phyloP scores from a whole-genome alignment of 2,797 vertebrate genomes.

The Hippocampus kuda region DNA sequence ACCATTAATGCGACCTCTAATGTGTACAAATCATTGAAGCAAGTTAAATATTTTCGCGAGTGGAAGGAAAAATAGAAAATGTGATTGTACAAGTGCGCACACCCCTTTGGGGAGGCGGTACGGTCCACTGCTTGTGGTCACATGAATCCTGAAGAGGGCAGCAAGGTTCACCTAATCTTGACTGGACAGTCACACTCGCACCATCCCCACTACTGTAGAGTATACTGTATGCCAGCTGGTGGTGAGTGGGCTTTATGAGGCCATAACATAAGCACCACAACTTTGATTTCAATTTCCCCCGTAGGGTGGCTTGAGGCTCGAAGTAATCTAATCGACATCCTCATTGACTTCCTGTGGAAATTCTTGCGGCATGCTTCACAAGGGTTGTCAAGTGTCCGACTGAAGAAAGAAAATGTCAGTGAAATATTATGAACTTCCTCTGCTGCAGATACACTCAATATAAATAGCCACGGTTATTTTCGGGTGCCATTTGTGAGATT shows the following conservation, averaged over 20 bases:
- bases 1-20: too few species aligned
- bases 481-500: conserved; percentile 46
- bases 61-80: too few species aligned
- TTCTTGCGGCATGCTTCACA: conserved; percentile 18
- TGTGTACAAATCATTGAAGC: too few species aligned
- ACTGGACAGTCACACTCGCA: not conserved
- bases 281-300: conserved; percentile 1
- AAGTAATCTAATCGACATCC: conserved; percentile 35
- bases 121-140: conserved; percentile 29
- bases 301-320: conserved; percentile 6
- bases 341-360: conserved; percentile 55
- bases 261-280: not conserved
- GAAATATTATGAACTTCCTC: conserved; percentile 58
- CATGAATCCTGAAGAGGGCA: conserved; percentile 52
- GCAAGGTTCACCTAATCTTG: conserved; percentile 22
- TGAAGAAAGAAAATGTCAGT: conserved; percentile 46
- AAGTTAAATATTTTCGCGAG: too few species aligned
- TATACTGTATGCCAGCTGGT: not conserved
- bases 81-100: too few species aligned
- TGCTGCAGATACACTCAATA: conserved; percentile 49
- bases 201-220: not conserved
- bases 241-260: not conserved
- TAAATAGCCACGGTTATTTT: conserved; percentile 58
- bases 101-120: too few species aligned
- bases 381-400: conserved; percentile 27